phyloP scores from a whole-genome alignment of 1,140 invertebrate species.

The Branchinecta lynchi region DNA sequence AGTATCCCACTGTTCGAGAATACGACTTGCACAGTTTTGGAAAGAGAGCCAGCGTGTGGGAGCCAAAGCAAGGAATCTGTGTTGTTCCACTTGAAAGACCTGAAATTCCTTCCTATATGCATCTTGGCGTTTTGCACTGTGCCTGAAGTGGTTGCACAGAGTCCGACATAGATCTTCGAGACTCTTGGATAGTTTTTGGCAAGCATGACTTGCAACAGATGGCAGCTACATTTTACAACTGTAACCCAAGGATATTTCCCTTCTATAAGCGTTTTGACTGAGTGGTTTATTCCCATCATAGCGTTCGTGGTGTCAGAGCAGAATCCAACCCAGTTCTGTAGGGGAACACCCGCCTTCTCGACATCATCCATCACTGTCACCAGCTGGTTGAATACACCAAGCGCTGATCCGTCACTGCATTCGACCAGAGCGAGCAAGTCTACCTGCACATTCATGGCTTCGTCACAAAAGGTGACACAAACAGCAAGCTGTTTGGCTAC shows the following conservation, averaged over 20 bases:
- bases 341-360: background rate
- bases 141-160: slow-evolving; percentile 11
- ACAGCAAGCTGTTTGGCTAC: slow-evolving; percentile 22
- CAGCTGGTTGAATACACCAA: background rate
- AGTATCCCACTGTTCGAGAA: no score
- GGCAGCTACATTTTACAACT: slow-evolving; percentile 12
- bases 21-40: no score
- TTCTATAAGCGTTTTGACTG: slow-evolving; percentile 20
- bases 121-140: slow-evolving; percentile 12
- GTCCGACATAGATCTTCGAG: slow-evolving; percentile 11
- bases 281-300: slow-evolving; percentile 20
- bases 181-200: slow-evolving; percentile 13
- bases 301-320: slow-evolving; percentile 23
- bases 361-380: background rate
- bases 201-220: slow-evolving; percentile 9
- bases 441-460: slow-evolving; percentile 14
- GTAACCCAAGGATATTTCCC: slow-evolving; percentile 17
- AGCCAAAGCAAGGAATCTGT: slow-evolving; percentile 12
- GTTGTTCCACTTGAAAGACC: background rate
- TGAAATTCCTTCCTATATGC: slow-evolving; percentile 2
- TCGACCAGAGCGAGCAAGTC: slow-evolving; percentile 24
- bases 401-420: slow-evolving; percentile 11
- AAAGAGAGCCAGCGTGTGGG: slow-evolving; percentile 4
- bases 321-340: slow-evolving; percentile 17
- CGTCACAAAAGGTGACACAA: slow-evolving; percentile 22